Base-by-base conservation (phyloP, 2,113 vertebrate genomes). In the Chaetodon trifascialis region DNA sequence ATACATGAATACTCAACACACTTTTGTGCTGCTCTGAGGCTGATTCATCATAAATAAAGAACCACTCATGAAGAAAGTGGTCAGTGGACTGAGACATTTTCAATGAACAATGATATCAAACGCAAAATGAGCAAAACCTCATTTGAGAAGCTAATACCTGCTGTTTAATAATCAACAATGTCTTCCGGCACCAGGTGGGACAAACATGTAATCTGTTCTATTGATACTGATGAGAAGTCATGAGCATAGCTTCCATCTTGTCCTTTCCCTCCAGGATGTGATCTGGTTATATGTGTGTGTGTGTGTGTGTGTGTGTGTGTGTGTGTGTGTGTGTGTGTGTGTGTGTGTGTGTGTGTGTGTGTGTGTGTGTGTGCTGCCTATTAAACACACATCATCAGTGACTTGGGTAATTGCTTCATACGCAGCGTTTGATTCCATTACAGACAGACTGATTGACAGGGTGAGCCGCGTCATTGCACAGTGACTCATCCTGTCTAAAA, bases 401-500 rank as follows among this genome's bases (percentile, higher is more conserved):
- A 81, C 80, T 71, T 16, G 51, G 73, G 30, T 88, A 92, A 94
- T 91, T 82, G 84, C 82, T 81, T 85, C 66, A 84, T 88, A 76
- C 80, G 67, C 83, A 82, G 42, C 34, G 6, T 86, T 85, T 65
- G 79, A 88, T 91, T 92, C 82, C 68, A 80, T 91, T 84, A 90
- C 73, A 69, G 84, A 88, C 17, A 51, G 83, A 77, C 46, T 90
- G 92, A 88, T 81, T 87, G 93, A 91, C 80, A 76, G 72, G 54
- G 75, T 42, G 72, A 84, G 85, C 79, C 73, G 52, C n/a, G 49
- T 84, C 89, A 51, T 70, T 17, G 9, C 79, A 23, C 19, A 4
- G 73, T 94, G 89, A 94, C 87, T 94, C 87, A 89, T 83, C 87
- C 71, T 73, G 81, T 56, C 63, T 38, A 58, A 86, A 76, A 30